Percentiles rank a stretch among this genome's conserved stretches.
Evolutionary conservation across 2,888 invertebrate genomes (phyloP).

Genomic region (Euplagia quadripunctaria): DNA sequence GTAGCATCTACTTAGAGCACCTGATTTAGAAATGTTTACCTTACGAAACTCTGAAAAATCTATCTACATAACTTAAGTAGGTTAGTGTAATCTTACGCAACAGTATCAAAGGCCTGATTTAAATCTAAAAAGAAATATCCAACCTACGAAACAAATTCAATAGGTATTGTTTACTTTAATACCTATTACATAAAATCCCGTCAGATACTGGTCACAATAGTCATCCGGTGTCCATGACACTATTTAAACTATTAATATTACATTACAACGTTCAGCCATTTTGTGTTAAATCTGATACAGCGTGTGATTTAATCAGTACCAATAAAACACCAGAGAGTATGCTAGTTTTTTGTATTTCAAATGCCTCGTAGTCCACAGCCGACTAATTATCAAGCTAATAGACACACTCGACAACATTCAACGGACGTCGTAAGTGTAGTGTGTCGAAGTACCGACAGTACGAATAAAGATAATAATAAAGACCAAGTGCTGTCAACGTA

Average conservation of each 20-base stretch:
- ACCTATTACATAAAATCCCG: slow-evolving; percentile 23
- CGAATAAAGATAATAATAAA: too few relatives aligned
- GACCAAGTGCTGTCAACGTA: too few relatives aligned
- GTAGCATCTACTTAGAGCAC: too few relatives aligned
- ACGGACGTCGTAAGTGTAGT: too few relatives aligned
- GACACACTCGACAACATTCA: too few relatives aligned
- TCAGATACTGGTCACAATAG: slow-evolving; percentile 40
- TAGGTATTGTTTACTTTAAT: slow-evolving; percentile 29
- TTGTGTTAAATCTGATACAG: slow-evolving; percentile 36
- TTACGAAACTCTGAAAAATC: too few relatives aligned
- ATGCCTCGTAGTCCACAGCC: too few relatives aligned
- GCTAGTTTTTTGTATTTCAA: not conserved
- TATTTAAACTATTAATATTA: slow-evolving; percentile 30
- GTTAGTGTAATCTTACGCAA: not conserved
- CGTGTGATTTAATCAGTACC: slow-evolving; percentile 20
- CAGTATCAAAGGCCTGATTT: slow-evolving; percentile 5
- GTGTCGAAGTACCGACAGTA: too few relatives aligned
- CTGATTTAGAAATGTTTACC: too few relatives aligned
- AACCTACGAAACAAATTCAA: slow-evolving; percentile 15
- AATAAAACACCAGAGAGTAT: not conserved
- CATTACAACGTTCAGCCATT: slow-evolving; percentile 26
- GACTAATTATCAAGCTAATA: not conserved
- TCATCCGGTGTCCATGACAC: slow-evolving; percentile 52
- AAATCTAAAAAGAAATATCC: slow-evolving; percentile 8
- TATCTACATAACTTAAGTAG: not conserved